A percentile compares a stretch with the other conserved stretches of the same genome.
These are phyloP conservation scores for Cheirogaleus major DNA, from an alignment of 2,797 vertebrate species.

Conservation along the genomic window DNA sequence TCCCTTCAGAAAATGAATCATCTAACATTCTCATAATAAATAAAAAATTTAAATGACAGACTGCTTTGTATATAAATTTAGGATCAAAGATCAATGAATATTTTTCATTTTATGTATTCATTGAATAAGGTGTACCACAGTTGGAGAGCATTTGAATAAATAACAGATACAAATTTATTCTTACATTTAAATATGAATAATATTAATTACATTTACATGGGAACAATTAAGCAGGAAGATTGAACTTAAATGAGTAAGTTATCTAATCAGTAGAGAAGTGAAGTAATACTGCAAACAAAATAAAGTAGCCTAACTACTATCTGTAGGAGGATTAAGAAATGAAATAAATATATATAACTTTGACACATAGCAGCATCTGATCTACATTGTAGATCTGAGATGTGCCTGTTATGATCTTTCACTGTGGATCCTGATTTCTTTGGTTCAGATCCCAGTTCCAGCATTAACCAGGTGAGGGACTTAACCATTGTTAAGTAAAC, in stretches of 20 bases:
- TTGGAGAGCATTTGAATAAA: background rate
- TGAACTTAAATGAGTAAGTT: background rate
- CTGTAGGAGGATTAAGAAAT: background rate
- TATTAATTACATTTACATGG: background rate
- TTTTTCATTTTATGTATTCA: background rate
- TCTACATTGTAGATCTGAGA: background rate
- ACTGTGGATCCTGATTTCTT: background rate
- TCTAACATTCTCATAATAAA: background rate
- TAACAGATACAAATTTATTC: background rate
- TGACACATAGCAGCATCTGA: background rate
- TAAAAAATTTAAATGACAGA: background rate
- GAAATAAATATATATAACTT: background rate
- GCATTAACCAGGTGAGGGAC: background rate
- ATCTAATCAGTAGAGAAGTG: background rate
- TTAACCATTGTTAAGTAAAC: background rate
- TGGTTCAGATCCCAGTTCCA: background rate
- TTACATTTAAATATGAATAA: background rate
- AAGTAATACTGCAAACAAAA: background rate
- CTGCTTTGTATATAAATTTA: background rate
- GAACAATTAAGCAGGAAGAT: background rate
- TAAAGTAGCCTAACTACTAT: background rate
- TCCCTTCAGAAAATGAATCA: background rate
- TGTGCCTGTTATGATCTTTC: background rate
- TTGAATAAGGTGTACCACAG: background rate
- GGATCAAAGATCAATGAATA: background rate